Evolutionary conservation across 2,888 invertebrate species (phyloP).

Genomic region (Lasius platythorax): DNA sequence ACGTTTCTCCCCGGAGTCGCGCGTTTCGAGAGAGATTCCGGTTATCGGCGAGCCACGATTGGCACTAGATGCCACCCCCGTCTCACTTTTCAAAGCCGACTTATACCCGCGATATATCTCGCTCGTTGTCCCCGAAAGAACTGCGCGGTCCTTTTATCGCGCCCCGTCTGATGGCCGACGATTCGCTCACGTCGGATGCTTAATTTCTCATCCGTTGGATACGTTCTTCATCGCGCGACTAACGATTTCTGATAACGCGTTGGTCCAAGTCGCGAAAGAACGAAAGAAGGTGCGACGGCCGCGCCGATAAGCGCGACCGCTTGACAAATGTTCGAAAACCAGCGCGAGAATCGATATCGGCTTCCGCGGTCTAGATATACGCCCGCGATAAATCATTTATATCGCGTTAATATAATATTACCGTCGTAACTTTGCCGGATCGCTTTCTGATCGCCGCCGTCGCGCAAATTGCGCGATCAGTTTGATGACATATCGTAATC

Average conservation of each 20-base stretch:
- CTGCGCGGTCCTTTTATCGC: conserved; percentile 45
- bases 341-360: conserved; percentile 45
- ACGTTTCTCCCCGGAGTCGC: neutral
- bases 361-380: conserved; percentile 35
- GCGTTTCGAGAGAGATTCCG: conserved; percentile 26
- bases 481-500: conserved; percentile 1
- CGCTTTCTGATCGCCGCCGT: conserved; percentile 26
- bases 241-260: conserved; percentile 61
- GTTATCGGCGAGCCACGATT: conserved; percentile 39
- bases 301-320: conserved; percentile 38
- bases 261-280: conserved; percentile 26
- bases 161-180: neutral
- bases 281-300: conserved; percentile 38
- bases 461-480: conserved; percentile 40
- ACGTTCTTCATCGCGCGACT: conserved; percentile 56
- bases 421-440: conserved; percentile 34
- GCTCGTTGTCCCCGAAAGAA: conserved; percentile 55
- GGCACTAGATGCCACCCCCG: neutral
- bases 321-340: conserved; percentile 56
- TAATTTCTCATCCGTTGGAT: conserved; percentile 64
- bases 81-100: conserved; percentile 41
- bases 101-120: conserved; percentile 51
- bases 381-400: conserved; percentile 48
- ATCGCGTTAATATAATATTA: conserved; percentile 52
- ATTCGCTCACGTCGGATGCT: conserved; percentile 51